Percentiles rank a stretch among this genome's conserved stretches.
These are phyloP conservation scores for Sarcophaga carnaria DNA, from an alignment of 2,888 invertebrate genomes.

Conservation along the genomic window DNA sequence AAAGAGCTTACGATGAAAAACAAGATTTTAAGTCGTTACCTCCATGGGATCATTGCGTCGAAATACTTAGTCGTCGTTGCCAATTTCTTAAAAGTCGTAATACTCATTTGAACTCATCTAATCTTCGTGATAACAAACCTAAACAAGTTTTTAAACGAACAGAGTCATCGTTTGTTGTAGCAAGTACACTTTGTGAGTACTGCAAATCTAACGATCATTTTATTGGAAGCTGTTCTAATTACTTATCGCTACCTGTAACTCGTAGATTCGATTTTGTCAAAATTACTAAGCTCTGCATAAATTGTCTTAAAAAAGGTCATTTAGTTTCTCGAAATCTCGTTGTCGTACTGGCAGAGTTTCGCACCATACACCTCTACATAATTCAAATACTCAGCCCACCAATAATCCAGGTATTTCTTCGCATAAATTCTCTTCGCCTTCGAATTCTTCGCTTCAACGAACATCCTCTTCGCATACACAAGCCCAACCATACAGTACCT, in stretches of 20 bases:
- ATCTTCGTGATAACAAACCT: neutral
- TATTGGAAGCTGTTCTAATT: slow-evolving; percentile 1
- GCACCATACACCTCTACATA: slow-evolving; percentile 30
- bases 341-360: slow-evolving; percentile 23
- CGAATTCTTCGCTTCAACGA: neutral
- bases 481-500: too few species aligned
- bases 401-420: slow-evolving; percentile 2
- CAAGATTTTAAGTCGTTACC: too few species aligned
- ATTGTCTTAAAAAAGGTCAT: slow-evolving; percentile 34
- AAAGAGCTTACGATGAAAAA: neutral
- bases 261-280: slow-evolving; percentile 37
- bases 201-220: slow-evolving; percentile 20
- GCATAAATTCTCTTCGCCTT: neutral
- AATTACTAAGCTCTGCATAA: slow-evolving; percentile 2
- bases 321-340: slow-evolving; percentile 11
- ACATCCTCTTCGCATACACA: neutral
- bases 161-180: slow-evolving; percentile 4
- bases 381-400: neutral
- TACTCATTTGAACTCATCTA: neutral
- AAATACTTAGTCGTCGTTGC: too few species aligned
- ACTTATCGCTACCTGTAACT: neutral
- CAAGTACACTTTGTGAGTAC: slow-evolving; percentile 18
- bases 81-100: too few species aligned
- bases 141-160: slow-evolving; percentile 3
- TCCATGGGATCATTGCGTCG: slow-evolving; percentile 1